Evolutionary conservation across 2,888 invertebrate species (phyloP).

Genomic region (Erpobdella octoculata): DNA sequence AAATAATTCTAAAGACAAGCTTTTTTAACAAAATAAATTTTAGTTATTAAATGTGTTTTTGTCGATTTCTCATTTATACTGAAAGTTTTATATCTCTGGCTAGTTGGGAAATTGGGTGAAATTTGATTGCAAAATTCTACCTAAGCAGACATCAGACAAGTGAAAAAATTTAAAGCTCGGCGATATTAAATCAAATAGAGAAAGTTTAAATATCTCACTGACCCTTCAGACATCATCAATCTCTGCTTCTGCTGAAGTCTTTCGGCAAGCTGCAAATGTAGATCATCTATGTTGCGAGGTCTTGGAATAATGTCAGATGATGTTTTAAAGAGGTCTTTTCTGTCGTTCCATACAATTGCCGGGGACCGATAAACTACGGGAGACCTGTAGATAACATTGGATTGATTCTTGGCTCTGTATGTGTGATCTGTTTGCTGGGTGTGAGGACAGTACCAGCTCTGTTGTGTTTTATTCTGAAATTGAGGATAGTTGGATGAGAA

Average conservation of each 20-base stretch:
- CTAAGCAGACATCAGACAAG: not conserved
- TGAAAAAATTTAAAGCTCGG: not conserved
- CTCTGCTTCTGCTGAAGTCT: not conserved
- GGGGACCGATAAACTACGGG: not conserved
- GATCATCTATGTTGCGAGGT: not conserved
- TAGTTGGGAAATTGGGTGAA: too few relatives aligned
- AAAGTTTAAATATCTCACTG: not conserved
- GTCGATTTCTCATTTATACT: too few relatives aligned
- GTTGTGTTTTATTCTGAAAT: not conserved
- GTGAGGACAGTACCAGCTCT: not conserved
- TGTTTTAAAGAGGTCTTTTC: not conserved
- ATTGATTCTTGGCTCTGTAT: not conserved
- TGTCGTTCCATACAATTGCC: constrained; percentile 4
- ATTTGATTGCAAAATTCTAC: too few relatives aligned
- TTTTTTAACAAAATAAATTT: too few relatives aligned
- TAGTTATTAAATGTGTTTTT: too few relatives aligned
- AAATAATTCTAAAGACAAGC: too few relatives aligned
- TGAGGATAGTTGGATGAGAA: not conserved
- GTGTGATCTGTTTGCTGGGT: not conserved
- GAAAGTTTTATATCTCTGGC: too few relatives aligned
- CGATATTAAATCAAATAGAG: not conserved
- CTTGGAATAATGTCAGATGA: not conserved
- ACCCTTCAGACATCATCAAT: not conserved
- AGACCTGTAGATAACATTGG: constrained; percentile 1
- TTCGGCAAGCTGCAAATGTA: not conserved